These are phyloP conservation scores for Archips crataeganus DNA, from an alignment of 2,888 invertebrate species.

Conservation along the genomic window DNA sequence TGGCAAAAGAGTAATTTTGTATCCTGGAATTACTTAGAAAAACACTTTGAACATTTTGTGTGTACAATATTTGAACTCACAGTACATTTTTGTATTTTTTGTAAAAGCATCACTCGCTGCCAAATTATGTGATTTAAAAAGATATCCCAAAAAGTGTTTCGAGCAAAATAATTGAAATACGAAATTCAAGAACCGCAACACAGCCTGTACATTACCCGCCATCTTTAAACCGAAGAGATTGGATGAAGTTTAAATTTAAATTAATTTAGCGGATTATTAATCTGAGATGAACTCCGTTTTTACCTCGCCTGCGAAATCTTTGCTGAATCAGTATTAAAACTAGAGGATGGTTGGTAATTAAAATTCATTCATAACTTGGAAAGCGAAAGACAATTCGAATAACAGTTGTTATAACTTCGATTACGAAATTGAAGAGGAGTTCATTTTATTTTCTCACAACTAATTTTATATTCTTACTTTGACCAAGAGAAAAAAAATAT, in stretches of 20 bases:
- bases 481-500: neutral
- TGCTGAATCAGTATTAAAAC: conserved; percentile 46
- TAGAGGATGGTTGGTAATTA: conserved; percentile 37
- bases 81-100: too few species aligned
- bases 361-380: conserved; percentile 25
- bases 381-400: conserved; percentile 9
- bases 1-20: too few species aligned
- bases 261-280: conserved; percentile 83
- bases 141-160: neutral
- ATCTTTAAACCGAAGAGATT: conserved; percentile 65
- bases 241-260: conserved; percentile 75
- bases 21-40: too few species aligned
- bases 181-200: conserved; percentile 5
- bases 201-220: conserved; percentile 63
- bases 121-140: neutral
- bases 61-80: too few species aligned
- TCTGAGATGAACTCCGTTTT: conserved; percentile 76
- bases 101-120: neutral
- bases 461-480: neutral
- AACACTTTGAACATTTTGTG: too few species aligned
- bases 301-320: conserved; percentile 56
- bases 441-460: neutral
- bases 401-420: conserved; percentile 3
- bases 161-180: neutral
- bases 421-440: neutral